Evolutionary conservation across 2,888 invertebrate genomes (phyloP).

Genomic region (Ephialtes manifestator): DNA sequence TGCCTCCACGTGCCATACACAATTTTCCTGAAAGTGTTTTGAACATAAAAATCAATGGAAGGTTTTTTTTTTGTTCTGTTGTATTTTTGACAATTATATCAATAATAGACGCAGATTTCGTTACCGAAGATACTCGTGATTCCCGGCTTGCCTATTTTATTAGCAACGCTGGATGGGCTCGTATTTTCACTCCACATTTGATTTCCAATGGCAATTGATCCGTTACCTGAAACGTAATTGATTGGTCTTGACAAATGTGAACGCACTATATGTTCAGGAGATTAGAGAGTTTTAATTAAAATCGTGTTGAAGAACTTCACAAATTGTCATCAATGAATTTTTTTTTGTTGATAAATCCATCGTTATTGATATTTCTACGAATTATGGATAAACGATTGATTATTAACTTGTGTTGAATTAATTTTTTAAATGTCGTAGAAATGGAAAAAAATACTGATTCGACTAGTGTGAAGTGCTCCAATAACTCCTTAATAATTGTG

Average conservation of each 20-base stretch:
- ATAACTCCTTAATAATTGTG: too few species aligned
- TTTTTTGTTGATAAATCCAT: too few species aligned
- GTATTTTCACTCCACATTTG: slow-evolving; percentile 28
- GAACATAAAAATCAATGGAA: neutral
- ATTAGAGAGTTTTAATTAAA: neutral
- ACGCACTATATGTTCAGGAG: neutral
- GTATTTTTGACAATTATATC: neutral
- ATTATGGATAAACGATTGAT: too few species aligned
- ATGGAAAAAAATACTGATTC: too few species aligned
- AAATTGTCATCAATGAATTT: neutral
- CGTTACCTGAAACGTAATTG: slow-evolving; percentile 24
- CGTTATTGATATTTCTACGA: too few species aligned
- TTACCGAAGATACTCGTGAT: slow-evolving; percentile 65
- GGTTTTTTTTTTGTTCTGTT: neutral
- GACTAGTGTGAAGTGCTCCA: too few species aligned
- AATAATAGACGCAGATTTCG: neutral
- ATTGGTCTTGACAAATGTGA: too few species aligned
- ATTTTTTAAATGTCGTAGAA: too few species aligned
- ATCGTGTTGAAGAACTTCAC: neutral
- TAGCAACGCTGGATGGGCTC: slow-evolving; percentile 10
- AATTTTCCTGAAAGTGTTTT: slow-evolving; percentile 56
- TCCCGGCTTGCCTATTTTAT: slow-evolving; percentile 57
- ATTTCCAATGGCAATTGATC: slow-evolving; percentile 22
- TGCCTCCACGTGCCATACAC: slow-evolving; percentile 48
- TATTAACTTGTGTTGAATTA: too few species aligned